Conservation (phyloP, 2,113 vertebrate genomes). For the Ailurus styani region DNA sequence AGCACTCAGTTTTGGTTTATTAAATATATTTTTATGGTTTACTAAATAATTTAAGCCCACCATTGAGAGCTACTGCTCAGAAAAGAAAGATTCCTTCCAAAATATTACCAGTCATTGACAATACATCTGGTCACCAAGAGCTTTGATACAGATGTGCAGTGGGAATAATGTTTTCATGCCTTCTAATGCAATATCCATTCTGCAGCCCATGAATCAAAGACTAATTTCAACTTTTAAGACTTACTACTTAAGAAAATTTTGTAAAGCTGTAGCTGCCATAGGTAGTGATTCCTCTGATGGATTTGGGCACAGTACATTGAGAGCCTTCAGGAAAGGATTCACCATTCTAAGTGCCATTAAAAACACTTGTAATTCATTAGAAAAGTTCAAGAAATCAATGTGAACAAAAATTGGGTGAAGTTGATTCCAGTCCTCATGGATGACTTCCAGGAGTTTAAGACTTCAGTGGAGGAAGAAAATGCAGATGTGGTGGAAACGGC, state of each 20-base stretch:
- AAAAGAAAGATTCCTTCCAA: background rate
- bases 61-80: background rate
- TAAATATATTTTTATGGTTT: background rate
- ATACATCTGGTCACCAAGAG: background rate
- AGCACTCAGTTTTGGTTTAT: background rate
- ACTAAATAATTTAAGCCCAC: background rate
- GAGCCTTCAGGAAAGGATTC: background rate
- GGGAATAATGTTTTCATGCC: background rate
- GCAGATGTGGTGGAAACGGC: background rate
- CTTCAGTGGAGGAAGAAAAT: background rate
- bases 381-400: background rate
- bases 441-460: background rate
- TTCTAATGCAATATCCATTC: background rate
- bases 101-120: background rate
- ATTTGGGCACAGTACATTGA: background rate
- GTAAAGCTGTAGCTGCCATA: background rate
- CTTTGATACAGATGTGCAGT: background rate
- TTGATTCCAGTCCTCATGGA: background rate
- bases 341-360: background rate
- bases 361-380: background rate
- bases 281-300: background rate
- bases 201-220: background rate
- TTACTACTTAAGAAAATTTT: background rate
- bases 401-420: background rate
- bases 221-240: background rate